phyloP scores from a whole-genome alignment of 2,888 invertebrate species.

The Orthosia incerta region DNA sequence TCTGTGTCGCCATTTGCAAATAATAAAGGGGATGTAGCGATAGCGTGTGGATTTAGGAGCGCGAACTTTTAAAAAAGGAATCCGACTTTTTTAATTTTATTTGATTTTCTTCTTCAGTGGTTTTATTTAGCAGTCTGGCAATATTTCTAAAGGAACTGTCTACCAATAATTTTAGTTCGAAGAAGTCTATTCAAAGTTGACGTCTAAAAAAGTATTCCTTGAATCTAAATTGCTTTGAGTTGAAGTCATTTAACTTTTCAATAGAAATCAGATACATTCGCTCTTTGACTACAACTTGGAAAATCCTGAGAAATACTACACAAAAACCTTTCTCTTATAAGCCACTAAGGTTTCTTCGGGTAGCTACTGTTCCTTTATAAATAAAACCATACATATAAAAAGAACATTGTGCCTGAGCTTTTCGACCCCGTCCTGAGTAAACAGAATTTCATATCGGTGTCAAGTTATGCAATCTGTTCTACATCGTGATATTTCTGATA shows the following conservation, averaged over 20 bases:
- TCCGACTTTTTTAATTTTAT: background rate
- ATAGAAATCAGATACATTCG: constrained; percentile 7
- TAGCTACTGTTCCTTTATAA: constrained; percentile 2
- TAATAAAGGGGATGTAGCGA: constrained; percentile 66
- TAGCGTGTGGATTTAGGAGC: constrained; percentile 49
- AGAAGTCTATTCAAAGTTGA: background rate
- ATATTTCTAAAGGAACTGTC: constrained; percentile 24
- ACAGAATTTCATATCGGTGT: constrained; percentile 29
- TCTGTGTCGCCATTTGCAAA: constrained; percentile 71
- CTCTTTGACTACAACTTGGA: constrained; percentile 1
- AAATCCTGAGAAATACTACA: background rate
- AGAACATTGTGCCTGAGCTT: constrained; percentile 11
- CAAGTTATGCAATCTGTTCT: background rate
- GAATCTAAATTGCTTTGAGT: constrained; percentile 9
- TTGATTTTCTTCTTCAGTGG: background rate
- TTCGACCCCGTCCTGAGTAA: constrained; percentile 7
- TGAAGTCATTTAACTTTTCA: constrained; percentile 15
- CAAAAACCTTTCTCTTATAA: background rate
- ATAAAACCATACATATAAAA: constrained; percentile 10
- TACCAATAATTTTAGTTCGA: constrained; percentile 10
- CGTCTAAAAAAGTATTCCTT: background rate
- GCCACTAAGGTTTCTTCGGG: background rate
- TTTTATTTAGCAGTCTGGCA: constrained; percentile 22
- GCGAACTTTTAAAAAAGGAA: constrained; percentile 41
- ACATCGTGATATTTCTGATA: background rate